phyloP scores from a whole-genome alignment of 2,888 invertebrate genomes.

The Hymenopus coronatus region DNA sequence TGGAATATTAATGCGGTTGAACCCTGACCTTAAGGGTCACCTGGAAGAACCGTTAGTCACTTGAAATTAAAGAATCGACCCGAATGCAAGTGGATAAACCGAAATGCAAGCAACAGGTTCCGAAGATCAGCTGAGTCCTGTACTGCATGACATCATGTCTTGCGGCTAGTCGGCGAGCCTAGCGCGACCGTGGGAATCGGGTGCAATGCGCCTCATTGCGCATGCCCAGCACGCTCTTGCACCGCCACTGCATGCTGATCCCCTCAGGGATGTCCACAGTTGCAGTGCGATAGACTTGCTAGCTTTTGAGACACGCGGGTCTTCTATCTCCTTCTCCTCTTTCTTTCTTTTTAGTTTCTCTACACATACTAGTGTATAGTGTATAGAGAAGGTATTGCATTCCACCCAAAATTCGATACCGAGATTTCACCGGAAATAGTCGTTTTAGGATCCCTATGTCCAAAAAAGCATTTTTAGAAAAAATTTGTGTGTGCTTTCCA shows the following conservation, averaged over 20 bases:
- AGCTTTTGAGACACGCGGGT: no score
- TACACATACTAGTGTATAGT: no score
- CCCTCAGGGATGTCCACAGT: neutral
- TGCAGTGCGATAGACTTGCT: neutral
- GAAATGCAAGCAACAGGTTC: neutral
- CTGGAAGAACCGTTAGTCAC: neutral
- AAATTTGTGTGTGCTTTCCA: no score
- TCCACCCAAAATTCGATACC: no score
- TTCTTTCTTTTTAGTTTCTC: no score
- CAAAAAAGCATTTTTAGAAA: no score
- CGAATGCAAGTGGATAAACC: neutral
- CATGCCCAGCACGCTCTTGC: slow-evolving; percentile 17
- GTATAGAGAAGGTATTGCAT: no score
- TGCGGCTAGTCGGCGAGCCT: slow-evolving; percentile 9
- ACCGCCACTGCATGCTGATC: slow-evolving; percentile 26
- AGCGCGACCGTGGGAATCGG: slow-evolving; percentile 33
- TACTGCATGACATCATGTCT: neutral
- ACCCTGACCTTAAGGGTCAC: neutral
- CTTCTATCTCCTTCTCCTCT: no score
- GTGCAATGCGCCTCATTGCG: slow-evolving; percentile 20
- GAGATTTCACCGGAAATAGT: no score
- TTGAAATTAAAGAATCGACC: neutral
- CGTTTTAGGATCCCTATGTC: no score
- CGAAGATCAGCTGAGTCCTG: neutral
- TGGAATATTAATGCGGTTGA: neutral